Percentiles rank a stretch among this genome's conserved stretches.
Conservation (phyloP, 2,113 vertebrate species). For the Australoheros scitulus region DNA sequence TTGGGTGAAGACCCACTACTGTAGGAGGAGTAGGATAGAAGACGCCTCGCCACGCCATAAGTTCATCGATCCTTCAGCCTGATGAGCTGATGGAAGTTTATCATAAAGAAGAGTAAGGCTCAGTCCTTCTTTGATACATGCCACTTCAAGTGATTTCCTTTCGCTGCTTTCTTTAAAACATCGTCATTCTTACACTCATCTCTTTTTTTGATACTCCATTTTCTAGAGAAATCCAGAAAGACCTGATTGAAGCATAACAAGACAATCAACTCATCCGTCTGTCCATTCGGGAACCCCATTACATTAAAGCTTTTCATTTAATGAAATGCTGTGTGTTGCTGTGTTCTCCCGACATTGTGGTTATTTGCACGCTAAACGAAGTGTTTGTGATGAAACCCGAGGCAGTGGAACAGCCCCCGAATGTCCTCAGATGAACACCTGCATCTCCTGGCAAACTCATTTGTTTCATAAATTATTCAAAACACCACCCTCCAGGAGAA, state of each 20-base stretch:
- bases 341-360: not conserved
- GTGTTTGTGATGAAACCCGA: constrained; percentile 63
- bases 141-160: not conserved
- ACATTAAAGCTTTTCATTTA: constrained; percentile 8
- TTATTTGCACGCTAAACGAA: not conserved
- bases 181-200: not conserved
- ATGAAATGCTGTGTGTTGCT: not conserved
- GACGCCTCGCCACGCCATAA: not conserved
- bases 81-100: not conserved
- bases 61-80: not conserved
- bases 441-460: constrained; percentile 67
- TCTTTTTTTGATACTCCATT: not conserved
- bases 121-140: not conserved
- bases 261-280: not conserved
- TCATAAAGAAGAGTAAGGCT: not conserved
- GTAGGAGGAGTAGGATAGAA: not conserved
- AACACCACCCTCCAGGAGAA: constrained; percentile 27
- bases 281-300: not conserved
- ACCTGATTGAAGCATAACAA: not conserved
- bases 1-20: not conserved
- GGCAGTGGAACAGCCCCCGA: constrained; percentile 35
- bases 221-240: not conserved
- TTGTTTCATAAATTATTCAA: constrained; percentile 77
- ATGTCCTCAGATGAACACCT: constrained; percentile 58
- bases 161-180: not conserved